These are phyloP conservation scores for Isotomurus palustris DNA, from an alignment of 2,888 invertebrate genomes.

Conservation along the genomic window DNA sequence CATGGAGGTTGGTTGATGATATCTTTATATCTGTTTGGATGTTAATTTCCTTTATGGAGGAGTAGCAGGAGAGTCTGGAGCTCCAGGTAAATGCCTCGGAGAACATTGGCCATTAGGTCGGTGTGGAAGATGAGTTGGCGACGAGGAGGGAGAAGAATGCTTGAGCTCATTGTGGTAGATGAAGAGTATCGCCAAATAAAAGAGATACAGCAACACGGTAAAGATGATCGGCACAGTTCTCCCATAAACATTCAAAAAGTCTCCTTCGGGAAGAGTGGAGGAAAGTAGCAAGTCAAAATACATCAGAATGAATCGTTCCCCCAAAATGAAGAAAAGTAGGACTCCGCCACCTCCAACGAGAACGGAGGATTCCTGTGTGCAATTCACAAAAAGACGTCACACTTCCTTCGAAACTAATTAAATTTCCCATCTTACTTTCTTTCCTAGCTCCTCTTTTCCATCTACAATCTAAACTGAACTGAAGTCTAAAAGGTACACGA, in stretches of 20 bases:
- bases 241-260: slow-evolving; percentile 37
- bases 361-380: slow-evolving; percentile 27
- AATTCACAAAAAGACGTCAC: neutral
- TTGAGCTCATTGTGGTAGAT: slow-evolving; percentile 34
- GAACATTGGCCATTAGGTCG: neutral
- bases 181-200: slow-evolving; percentile 37
- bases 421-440: neutral
- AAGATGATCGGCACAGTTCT: slow-evolving; percentile 36
- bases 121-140: neutral
- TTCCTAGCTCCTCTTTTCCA: no score
- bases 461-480: no score
- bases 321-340: slow-evolving; percentile 18
- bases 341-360: slow-evolving; percentile 28
- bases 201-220: slow-evolving; percentile 34
- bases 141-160: neutral
- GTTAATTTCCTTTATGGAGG: no score
- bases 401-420: neutral
- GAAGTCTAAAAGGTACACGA: no score
- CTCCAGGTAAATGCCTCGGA: neutral
- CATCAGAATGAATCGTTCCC: slow-evolving; percentile 28
- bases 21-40: no score
- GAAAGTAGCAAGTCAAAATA: slow-evolving; percentile 30
- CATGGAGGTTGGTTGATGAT: no score
- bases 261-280: slow-evolving; percentile 31
- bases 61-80: neutral